phyloP scores from a whole-genome alignment of 2,888 invertebrate genomes.

The Panorpa germanica region DNA sequence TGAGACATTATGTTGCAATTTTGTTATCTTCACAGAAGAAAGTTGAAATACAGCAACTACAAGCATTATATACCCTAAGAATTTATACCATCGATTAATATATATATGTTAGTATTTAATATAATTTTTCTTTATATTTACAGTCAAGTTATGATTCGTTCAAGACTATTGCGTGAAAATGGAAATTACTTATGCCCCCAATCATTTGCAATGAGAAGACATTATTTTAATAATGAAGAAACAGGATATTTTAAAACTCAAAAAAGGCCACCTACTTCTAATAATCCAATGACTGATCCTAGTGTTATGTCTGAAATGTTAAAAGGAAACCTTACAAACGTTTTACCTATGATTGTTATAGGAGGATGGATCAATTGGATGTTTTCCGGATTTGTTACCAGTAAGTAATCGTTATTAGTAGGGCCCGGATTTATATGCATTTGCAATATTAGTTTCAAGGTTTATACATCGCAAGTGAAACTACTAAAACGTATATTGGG shows the following conservation, averaged over 20 bases:
- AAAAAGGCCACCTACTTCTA: slow-evolving; percentile 64
- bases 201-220: slow-evolving; percentile 79
- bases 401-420: slow-evolving; percentile 97
- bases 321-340: slow-evolving; percentile 96
- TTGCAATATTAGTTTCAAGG: no score
- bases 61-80: slow-evolving; percentile 70
- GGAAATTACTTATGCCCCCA: slow-evolving; percentile 88
- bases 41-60: slow-evolving; percentile 84
- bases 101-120: neutral
- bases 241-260: slow-evolving; percentile 88
- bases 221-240: slow-evolving; percentile 93
- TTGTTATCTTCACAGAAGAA: slow-evolving; percentile 89
- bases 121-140: no score
- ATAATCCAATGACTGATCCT: slow-evolving; percentile 91
- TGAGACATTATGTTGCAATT: slow-evolving; percentile 93
- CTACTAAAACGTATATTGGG: no score
- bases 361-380: slow-evolving; percentile 99
- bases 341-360: slow-evolving; percentile 96
- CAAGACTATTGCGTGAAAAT: slow-evolving; percentile 85
- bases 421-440: slow-evolving; percentile 95
- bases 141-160: slow-evolving; percentile 88
- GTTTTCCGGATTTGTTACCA: slow-evolving; percentile 99
- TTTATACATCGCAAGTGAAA: no score
- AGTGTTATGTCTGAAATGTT: slow-evolving; percentile 99
- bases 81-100: neutral